Percentiles rank a stretch among this genome's conserved stretches.
phyloP scores from a whole-genome alignment of 1,140 invertebrate species.

The Drosophila pseudoobscura region DNA sequence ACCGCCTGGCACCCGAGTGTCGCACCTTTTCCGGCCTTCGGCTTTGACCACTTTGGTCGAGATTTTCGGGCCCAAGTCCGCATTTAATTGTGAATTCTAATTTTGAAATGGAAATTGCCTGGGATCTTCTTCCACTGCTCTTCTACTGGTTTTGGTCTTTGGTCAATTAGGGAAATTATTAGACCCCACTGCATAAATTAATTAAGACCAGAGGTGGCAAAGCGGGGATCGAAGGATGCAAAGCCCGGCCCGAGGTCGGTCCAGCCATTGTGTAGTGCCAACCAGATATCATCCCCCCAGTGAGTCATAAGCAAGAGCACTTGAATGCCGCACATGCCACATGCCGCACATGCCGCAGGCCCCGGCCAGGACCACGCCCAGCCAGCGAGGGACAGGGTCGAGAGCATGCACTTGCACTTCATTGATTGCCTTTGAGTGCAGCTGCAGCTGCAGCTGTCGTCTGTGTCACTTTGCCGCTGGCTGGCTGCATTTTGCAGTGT shows the following conservation, averaged over 20 bases:
- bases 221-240: not conserved
- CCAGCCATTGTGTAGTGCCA: constrained; percentile 44
- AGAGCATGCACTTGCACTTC: constrained; percentile 47
- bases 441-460: constrained; percentile 24
- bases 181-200: not conserved
- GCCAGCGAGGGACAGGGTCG: constrained; percentile 17
- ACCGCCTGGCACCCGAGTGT: too few relatives aligned
- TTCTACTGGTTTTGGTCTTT: too few relatives aligned
- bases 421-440: constrained; percentile 67
- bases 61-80: too few relatives aligned
- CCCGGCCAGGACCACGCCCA: constrained; percentile 5
- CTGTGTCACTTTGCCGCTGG: constrained; percentile 42
- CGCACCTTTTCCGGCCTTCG: too few relatives aligned
- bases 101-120: too few relatives aligned
- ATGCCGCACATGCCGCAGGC: too few relatives aligned
- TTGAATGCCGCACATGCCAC: not conserved
- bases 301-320: constrained; percentile 32
- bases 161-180: too few relatives aligned
- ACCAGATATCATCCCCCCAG: constrained; percentile 51
- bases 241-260: constrained; percentile 26
- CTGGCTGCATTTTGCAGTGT: constrained; percentile 22
- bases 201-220: constrained; percentile 47
- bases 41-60: too few relatives aligned
- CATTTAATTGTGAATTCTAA: too few relatives aligned
- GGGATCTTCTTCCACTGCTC: too few relatives aligned